These are phyloP conservation scores for Rhinogobius similis DNA, from an alignment of 2,113 vertebrate genomes.

Conservation along the genomic window DNA sequence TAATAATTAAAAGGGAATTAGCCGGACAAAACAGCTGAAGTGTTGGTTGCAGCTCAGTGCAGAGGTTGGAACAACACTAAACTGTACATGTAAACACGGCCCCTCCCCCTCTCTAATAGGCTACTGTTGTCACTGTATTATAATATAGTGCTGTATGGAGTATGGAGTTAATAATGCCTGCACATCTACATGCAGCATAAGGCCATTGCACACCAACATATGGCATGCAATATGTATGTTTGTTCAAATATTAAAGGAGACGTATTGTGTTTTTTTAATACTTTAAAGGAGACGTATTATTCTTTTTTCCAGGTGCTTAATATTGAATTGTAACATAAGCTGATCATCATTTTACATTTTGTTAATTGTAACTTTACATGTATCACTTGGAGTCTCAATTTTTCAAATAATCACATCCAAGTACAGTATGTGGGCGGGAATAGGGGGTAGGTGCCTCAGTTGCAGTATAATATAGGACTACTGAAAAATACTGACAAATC, in stretches of 20 bases:
- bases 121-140: constrained; percentile 53
- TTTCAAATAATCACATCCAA: no score
- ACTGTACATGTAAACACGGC: constrained; percentile 40
- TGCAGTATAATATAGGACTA: no score
- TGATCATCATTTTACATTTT: no score
- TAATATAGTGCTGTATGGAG: constrained; percentile 38
- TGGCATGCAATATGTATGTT: constrained; percentile 35
- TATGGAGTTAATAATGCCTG: constrained; percentile 62
- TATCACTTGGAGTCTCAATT: no score
- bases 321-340: no score
- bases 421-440: no score
- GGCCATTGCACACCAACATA: constrained; percentile 53
- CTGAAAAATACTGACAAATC: no score
- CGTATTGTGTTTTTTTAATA: neutral
- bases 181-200: constrained; percentile 66
- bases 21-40: constrained; percentile 84
- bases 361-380: no score
- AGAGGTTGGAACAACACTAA: constrained; percentile 27
- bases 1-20: constrained; percentile 92
- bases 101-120: constrained; percentile 55
- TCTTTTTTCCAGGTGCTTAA: no score
- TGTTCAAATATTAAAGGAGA: neutral
- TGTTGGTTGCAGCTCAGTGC: constrained; percentile 77
- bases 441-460: no score
- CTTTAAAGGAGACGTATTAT: no score